These are phyloP conservation scores for Ammodytes dubius DNA, from an alignment of 2,113 vertebrate genomes.

Conservation along the genomic window DNA sequence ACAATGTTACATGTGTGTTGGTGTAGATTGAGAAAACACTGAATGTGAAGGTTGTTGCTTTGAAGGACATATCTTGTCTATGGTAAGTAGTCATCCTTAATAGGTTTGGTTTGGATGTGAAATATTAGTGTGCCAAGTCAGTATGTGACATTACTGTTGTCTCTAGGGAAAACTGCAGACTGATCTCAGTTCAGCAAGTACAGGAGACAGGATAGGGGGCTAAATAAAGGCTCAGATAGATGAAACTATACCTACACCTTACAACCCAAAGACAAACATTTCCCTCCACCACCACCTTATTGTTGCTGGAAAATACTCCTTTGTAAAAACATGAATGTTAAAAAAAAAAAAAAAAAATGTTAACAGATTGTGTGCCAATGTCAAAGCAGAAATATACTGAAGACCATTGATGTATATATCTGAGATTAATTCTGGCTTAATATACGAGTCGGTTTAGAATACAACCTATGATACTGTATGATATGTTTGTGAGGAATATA, in stretches of 20 bases:
- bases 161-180: conserved; percentile 90
- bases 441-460: background rate
- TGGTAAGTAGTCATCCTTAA: conserved; percentile 96
- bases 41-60: conserved; percentile 90
- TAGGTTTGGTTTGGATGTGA: conserved; percentile 95
- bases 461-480: background rate
- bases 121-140: conserved; percentile 92
- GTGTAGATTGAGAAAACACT: conserved; percentile 67
- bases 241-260: conserved; percentile 77
- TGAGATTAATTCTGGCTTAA: background rate
- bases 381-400: background rate
- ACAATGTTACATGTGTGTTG: conserved; percentile 26
- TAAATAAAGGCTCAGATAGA: conserved; percentile 87
- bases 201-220: conserved; percentile 79
- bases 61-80: conserved; percentile 96
- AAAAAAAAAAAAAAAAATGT: background rate
- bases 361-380: background rate
- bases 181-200: conserved; percentile 87
- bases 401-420: background rate
- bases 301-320: conserved; percentile 2
- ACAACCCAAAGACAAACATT: conserved; percentile 75
- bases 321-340: background rate
- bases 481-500: background rate
- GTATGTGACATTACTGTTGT: conserved; percentile 95
- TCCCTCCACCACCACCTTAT: conserved; percentile 50